phyloP scores from a whole-genome alignment of 2,888 invertebrate genomes.

The Drosophila ochracea region DNA sequence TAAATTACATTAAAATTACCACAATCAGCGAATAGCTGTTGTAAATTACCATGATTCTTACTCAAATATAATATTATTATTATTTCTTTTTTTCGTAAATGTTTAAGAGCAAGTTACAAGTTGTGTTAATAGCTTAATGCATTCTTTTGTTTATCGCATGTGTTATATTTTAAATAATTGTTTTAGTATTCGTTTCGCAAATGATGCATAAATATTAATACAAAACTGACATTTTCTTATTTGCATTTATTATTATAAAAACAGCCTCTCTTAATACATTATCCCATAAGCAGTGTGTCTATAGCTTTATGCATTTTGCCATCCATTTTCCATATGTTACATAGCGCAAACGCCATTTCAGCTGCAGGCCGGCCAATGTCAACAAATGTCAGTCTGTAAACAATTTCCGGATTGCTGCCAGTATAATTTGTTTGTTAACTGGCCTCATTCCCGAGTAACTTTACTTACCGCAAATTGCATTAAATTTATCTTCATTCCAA shows the following conservation, averaged over 20 bases:
- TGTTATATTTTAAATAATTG: neutral
- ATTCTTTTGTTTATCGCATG: neutral
- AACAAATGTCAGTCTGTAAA: slow-evolving; percentile 5
- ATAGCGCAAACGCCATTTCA: slow-evolving; percentile 25
- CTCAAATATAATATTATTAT: neutral
- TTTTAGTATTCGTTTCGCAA: neutral
- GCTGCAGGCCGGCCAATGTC: neutral
- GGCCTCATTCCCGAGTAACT: neutral
- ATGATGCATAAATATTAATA: neutral
- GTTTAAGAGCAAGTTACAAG: too few relatives aligned
- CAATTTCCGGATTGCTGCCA: slow-evolving; percentile 1
- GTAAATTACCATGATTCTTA: neutral
- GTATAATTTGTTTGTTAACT: slow-evolving; percentile 11
- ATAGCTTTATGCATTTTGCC: neutral
- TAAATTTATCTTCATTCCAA: neutral
- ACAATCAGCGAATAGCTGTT: neutral
- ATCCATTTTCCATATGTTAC: slow-evolving; percentile 12
- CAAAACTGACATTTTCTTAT: neutral
- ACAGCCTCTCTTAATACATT: neutral
- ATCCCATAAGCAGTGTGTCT: too few relatives aligned
- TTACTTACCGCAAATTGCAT: neutral
- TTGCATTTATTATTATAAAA: neutral
- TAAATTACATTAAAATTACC: neutral
- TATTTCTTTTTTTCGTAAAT: neutral
- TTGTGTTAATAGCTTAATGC: accelerated